Evolutionary conservation across 2,888 invertebrate species (phyloP).

Genomic region (Ceriagrion tenellum): DNA sequence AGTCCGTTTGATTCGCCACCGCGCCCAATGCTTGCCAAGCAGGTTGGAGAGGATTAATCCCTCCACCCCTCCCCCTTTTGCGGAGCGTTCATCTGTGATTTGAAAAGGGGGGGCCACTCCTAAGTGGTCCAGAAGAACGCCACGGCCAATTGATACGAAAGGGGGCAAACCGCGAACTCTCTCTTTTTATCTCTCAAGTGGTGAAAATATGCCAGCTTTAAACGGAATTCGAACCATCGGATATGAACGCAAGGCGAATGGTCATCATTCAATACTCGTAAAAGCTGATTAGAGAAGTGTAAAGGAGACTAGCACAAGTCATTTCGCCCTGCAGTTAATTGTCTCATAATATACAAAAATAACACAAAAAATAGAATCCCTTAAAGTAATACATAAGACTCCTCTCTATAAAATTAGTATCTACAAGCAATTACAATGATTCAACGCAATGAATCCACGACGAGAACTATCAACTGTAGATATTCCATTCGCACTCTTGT

Average conservation of each 20-base stretch:
- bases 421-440: too few relatives aligned
- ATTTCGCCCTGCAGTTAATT: too few relatives aligned
- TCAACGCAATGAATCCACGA: too few relatives aligned
- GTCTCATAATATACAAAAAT: background rate
- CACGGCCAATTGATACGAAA: background rate
- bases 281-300: too few relatives aligned
- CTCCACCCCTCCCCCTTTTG: background rate
- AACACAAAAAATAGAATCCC: background rate
- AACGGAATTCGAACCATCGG: background rate
- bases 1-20: slow-evolving; percentile 3
- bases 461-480: too few relatives aligned
- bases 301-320: too few relatives aligned
- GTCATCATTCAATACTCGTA: too few relatives aligned
- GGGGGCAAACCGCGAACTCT: background rate
- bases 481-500: too few relatives aligned
- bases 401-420: too few relatives aligned
- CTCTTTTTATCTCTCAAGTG: too few relatives aligned
- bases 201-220: background rate
- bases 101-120: background rate
- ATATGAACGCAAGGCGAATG: too few relatives aligned
- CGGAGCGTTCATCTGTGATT: background rate
- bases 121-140: background rate
- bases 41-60: slow-evolving; percentile 2
- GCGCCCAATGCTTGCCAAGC: background rate
- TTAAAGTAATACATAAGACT: too few relatives aligned